Percentiles rank a stretch among this genome's conserved stretches.
Evolutionary conservation across 2,888 invertebrate genomes (phyloP).

Genomic region (Chrysina gloriosa): DNA sequence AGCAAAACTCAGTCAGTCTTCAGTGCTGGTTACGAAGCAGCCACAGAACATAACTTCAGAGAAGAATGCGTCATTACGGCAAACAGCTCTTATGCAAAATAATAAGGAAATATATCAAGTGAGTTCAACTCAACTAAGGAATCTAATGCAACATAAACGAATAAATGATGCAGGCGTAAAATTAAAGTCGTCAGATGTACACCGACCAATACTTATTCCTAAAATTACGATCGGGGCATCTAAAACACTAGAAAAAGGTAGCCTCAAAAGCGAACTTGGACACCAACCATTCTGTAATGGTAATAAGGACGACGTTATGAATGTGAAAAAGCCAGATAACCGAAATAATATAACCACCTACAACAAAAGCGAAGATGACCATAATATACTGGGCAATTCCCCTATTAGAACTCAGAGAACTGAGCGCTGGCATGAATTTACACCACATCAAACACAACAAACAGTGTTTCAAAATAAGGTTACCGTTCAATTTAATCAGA

Average conservation of each 20-base stretch:
- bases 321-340: no score
- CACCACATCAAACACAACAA: background rate
- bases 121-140: background rate
- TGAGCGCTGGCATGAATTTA: constrained; percentile 3
- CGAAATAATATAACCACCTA: no score
- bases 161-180: background rate
- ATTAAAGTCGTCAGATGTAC: background rate
- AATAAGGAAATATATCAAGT: background rate
- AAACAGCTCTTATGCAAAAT: background rate
- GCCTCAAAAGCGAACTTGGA: no score
- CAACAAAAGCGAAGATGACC: background rate
- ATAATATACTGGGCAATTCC: background rate
- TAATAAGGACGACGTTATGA: no score
- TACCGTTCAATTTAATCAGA: background rate
- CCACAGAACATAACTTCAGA: background rate
- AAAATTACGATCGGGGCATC: no score
- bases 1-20: background rate
- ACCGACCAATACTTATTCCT: no score
- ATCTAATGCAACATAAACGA: background rate
- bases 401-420: background rate
- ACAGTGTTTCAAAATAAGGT: background rate
- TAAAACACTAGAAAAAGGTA: no score
- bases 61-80: background rate
- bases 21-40: background rate
- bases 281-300: no score